Evolutionary conservation across 2,888 invertebrate species (phyloP).

Genomic region (Cerceris ruficornis): DNA sequence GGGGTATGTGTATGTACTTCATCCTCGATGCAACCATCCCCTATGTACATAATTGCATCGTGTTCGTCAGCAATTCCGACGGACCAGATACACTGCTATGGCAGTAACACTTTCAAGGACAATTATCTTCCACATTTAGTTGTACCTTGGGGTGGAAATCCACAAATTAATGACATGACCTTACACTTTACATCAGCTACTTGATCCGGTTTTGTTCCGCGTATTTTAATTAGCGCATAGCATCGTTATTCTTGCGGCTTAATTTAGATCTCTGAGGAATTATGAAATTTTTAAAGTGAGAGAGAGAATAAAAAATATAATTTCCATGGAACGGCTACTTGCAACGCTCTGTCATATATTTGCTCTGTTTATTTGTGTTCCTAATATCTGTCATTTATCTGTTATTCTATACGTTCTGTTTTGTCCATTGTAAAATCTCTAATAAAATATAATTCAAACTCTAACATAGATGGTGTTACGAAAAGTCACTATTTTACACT

Average conservation of each 20-base stretch:
- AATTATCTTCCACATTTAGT: constrained; percentile 6
- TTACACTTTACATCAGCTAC: constrained; percentile 20
- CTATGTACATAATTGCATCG: constrained; percentile 34
- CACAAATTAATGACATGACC: constrained; percentile 13
- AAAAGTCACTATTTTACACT: too few relatives aligned
- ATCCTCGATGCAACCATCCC: too few relatives aligned
- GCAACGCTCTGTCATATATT: too few relatives aligned
- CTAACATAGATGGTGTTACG: too few relatives aligned
- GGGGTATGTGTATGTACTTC: constrained; percentile 22
- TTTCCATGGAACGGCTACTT: too few relatives aligned
- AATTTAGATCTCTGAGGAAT: constrained; percentile 4
- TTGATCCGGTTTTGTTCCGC: constrained; percentile 22
- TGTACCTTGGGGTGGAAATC: background rate
- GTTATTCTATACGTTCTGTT: too few relatives aligned
- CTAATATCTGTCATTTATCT: too few relatives aligned
- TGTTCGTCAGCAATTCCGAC: constrained; percentile 10
- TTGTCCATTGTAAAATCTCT: too few relatives aligned
- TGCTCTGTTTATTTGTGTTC: too few relatives aligned
- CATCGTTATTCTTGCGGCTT: background rate
- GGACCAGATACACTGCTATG: background rate
- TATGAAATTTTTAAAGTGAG: too few relatives aligned
- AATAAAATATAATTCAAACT: too few relatives aligned
- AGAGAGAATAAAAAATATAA: too few relatives aligned
- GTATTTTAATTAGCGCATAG: constrained; percentile 34
- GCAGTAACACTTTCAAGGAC: constrained; percentile 24